Evolutionary conservation across 2,113 vertebrate species (phyloP).

Genomic region (Eurypyga helias): DNA sequence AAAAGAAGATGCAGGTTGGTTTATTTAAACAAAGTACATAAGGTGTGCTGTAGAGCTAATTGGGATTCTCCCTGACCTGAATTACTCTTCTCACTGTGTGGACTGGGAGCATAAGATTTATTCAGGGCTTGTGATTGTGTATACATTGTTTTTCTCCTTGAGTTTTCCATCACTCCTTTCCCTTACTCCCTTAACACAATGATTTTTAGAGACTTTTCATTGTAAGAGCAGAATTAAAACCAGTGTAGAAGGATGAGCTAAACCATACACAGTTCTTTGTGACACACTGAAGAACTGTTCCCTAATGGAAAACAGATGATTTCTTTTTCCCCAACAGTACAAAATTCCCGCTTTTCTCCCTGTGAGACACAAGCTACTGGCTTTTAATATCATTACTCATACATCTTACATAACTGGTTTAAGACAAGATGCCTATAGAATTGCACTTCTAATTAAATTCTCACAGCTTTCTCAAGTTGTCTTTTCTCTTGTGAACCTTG

Average conservation of each 20-base stretch:
- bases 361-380: neutral
- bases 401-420: neutral
- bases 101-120: neutral
- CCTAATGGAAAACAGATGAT: neutral
- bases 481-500: neutral
- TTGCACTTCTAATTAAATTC: neutral
- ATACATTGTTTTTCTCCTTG: neutral
- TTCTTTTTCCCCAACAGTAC: neutral
- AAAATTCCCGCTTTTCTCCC: neutral
- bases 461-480: neutral
- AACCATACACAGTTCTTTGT: neutral
- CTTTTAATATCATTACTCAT: constrained; percentile 30
- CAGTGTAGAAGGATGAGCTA: neutral
- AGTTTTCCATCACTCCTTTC: neutral
- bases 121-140: neutral
- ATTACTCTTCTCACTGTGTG: neutral
- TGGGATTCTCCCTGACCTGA: neutral
- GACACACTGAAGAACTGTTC: neutral
- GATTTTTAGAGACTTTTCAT: neutral
- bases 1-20: neutral
- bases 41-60: neutral
- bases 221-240: neutral
- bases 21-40: neutral
- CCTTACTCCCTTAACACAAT: neutral
- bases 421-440: neutral